Evolutionary conservation across 2,888 invertebrate genomes (phyloP).

Genomic region (Congeria kusceri): DNA sequence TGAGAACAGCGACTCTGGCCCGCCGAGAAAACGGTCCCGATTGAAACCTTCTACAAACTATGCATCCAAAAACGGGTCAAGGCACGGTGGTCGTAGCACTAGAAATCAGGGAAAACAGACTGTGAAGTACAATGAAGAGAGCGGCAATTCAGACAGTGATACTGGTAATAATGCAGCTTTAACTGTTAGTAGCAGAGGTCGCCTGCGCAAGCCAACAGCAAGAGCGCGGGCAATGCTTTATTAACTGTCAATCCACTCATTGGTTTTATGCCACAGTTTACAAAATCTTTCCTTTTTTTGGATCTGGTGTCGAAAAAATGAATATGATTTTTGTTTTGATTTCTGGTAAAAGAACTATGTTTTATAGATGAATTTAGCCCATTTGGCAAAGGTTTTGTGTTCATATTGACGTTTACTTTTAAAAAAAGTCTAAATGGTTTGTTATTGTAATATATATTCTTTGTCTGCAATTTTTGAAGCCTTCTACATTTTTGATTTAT

Average conservation of each 20-base stretch:
- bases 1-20: constrained; percentile 28
- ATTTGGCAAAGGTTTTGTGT: no score
- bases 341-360: no score
- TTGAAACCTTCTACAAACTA: constrained; percentile 18
- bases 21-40: constrained; percentile 31
- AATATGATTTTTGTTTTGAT: no score
- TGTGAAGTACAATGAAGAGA: constrained; percentile 83
- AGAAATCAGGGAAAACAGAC: constrained; percentile 84
- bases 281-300: no score
- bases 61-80: constrained; percentile 48
- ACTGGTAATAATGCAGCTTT: constrained; percentile 53
- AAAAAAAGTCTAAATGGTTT: no score
- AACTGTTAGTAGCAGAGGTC: constrained; percentile 91
- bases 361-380: no score
- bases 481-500: no score
- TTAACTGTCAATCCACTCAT: constrained; percentile 4
- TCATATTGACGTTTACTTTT: no score
- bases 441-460: no score
- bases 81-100: constrained; percentile 67
- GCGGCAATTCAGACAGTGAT: constrained; percentile 33
- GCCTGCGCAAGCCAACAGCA: constrained; percentile 92
- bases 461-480: no score
- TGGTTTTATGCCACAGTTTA: no score
- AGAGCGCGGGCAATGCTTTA: constrained; percentile 73
- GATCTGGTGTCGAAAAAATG: no score